phyloP scores from a whole-genome alignment of 2,113 vertebrate species.

The Microtus pennsylvanicus region DNA sequence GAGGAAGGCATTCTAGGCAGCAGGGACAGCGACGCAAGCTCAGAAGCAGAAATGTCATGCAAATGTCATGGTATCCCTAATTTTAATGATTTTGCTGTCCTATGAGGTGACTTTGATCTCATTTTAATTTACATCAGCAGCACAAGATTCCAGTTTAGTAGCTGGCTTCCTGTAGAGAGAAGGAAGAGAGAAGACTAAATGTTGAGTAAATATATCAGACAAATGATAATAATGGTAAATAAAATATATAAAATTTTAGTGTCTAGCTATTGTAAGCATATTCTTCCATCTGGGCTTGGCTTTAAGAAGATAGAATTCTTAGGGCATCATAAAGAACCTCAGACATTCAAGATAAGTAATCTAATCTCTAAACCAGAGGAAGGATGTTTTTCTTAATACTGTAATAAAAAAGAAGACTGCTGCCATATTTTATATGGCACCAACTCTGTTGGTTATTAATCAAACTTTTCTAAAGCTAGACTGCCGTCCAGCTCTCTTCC shows the following conservation, averaged over 20 bases:
- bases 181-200: conserved; percentile 17
- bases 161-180: conserved; percentile 38
- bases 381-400: conserved; percentile 74
- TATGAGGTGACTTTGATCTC: conserved; percentile 70
- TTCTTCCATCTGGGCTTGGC: conserved; percentile 64
- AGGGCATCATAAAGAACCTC: conserved; percentile 68
- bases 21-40: conserved; percentile 64
- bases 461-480: conserved; percentile 74
- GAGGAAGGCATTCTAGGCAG: conserved; percentile 41
- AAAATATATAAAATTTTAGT: conserved; percentile 12
- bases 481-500: conserved; percentile 51
- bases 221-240: conserved; percentile 57
- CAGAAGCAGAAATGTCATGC: conserved; percentile 78
- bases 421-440: conserved; percentile 62
- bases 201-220: conserved; percentile 63
- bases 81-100: conserved; percentile 69
- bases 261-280: conserved; percentile 16
- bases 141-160: conserved; percentile 52
- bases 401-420: conserved; percentile 73
- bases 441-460: conserved; percentile 78
- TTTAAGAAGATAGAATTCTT: conserved; percentile 80
- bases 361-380: conserved; percentile 79
- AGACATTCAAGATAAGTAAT: conserved; percentile 76
- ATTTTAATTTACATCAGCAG: conserved; percentile 73
- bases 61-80: conserved; percentile 76